Evolutionary conservation across 2,888 invertebrate species (phyloP).

Genomic region (Lochmaea crataegi): DNA sequence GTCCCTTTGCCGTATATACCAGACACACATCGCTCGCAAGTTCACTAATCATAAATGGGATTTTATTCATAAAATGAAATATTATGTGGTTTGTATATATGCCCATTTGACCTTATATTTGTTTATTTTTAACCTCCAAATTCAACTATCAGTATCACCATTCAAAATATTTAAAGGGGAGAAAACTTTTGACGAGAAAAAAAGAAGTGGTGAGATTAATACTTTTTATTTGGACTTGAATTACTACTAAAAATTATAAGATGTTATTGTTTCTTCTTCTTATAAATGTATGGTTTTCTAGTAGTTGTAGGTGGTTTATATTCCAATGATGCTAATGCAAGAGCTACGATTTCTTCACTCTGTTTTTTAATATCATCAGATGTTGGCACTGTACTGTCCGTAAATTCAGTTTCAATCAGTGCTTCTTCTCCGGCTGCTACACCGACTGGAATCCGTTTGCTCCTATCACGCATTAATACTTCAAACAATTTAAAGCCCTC

Average conservation of each 20-base stretch:
- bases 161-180: too few relatives aligned
- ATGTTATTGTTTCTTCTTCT: constrained; percentile 2
- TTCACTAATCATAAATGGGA: too few relatives aligned
- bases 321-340: constrained; percentile 51
- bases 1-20: too few relatives aligned
- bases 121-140: too few relatives aligned
- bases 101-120: too few relatives aligned
- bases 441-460: constrained; percentile 45
- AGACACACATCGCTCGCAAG: too few relatives aligned
- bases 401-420: constrained; percentile 51
- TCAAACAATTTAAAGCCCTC: constrained; percentile 53
- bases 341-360: constrained; percentile 56
- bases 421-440: constrained; percentile 51
- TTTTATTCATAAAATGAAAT: too few relatives aligned
- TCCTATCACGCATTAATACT: constrained; percentile 51
- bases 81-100: too few relatives aligned
- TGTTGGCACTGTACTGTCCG: constrained; percentile 51
- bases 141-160: too few relatives aligned
- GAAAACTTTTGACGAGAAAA: too few relatives aligned
- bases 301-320: constrained; percentile 39
- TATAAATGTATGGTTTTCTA: constrained; percentile 40
- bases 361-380: constrained; percentile 57
- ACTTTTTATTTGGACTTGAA: background rate
- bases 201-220: too few relatives aligned
- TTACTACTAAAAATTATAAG: background rate